Evolutionary conservation across 2,888 invertebrate genomes (phyloP).

Genomic region (Galerucella calmariensis): DNA sequence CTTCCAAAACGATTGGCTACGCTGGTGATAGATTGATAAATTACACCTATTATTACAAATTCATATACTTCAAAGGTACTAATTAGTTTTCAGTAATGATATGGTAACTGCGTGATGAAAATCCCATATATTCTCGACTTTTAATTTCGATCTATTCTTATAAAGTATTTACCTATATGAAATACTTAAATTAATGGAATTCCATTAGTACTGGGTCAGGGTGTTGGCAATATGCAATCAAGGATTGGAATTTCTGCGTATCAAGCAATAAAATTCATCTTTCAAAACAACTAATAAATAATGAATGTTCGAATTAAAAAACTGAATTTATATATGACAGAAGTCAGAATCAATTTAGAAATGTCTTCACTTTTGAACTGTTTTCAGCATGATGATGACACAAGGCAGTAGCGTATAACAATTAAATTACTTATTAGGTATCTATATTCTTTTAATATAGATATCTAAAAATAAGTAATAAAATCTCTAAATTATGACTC

Average conservation of each 20-base stretch:
- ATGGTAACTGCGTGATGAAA: neutral
- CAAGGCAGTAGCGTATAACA: too few relatives aligned
- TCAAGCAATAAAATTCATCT: neutral
- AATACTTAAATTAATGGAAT: neutral
- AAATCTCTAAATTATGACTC: too few relatives aligned
- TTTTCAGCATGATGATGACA: too few relatives aligned
- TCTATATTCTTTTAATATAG: too few relatives aligned
- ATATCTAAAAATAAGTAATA: too few relatives aligned
- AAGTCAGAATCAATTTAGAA: neutral
- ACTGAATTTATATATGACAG: neutral
- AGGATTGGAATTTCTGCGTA: neutral
- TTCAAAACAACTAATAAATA: neutral
- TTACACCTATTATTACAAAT: neutral
- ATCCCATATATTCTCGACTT: neutral
- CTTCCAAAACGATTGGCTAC: neutral
- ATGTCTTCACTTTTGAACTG: neutral
- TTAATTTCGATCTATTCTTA: neutral
- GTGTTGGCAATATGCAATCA: constrained; percentile 1
- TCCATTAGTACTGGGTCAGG: constrained; percentile 5
- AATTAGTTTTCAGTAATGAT: neutral
- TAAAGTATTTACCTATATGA: neutral
- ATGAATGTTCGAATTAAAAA: neutral
- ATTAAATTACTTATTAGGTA: too few relatives aligned
- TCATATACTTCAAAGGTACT: neutral
- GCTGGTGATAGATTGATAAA: neutral